phyloP scores from a whole-genome alignment of 2,888 invertebrate genomes.

The Cynaeus angustus region DNA sequence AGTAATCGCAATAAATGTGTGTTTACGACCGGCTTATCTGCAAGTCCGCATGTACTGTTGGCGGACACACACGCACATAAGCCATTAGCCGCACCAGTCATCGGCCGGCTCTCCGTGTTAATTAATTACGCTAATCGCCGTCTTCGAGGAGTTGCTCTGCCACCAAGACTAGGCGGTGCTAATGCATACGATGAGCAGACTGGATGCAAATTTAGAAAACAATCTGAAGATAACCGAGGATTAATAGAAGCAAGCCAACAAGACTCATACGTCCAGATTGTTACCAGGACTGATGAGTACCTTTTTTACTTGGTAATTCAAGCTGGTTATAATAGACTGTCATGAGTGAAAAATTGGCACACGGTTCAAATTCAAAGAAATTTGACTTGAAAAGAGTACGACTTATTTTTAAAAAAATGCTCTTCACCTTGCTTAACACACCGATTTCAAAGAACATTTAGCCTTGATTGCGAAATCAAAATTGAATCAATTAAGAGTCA shows the following conservation, averaged over 20 bases:
- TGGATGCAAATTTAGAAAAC: background rate
- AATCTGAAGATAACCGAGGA: background rate
- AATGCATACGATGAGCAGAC: background rate
- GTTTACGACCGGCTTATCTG: constrained; percentile 60
- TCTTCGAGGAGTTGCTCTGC: constrained; percentile 46
- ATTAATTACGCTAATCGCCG: constrained; percentile 56
- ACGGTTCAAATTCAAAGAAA: too few species aligned
- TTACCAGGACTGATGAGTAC: too few species aligned
- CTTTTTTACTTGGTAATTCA: too few species aligned
- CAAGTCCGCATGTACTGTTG: constrained; percentile 47
- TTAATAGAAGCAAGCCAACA: background rate
- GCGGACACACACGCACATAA: constrained; percentile 56
- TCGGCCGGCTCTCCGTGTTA: constrained; percentile 50
- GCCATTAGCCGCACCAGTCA: constrained; percentile 57
- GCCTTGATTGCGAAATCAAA: too few species aligned
- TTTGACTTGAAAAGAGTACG: too few species aligned
- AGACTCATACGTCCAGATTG: too few species aligned
- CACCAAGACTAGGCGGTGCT: background rate
- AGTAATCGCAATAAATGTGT: constrained; percentile 61
- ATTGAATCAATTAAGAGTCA: too few species aligned
- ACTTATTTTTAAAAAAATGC: too few species aligned
- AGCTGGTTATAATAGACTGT: too few species aligned
- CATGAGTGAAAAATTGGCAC: too few species aligned
- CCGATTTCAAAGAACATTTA: too few species aligned
- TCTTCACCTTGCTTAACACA: too few species aligned